phyloP scores from a whole-genome alignment of 35 echinoderm and acorn worm genomes.

The Holothuria glaberrima region DNA sequence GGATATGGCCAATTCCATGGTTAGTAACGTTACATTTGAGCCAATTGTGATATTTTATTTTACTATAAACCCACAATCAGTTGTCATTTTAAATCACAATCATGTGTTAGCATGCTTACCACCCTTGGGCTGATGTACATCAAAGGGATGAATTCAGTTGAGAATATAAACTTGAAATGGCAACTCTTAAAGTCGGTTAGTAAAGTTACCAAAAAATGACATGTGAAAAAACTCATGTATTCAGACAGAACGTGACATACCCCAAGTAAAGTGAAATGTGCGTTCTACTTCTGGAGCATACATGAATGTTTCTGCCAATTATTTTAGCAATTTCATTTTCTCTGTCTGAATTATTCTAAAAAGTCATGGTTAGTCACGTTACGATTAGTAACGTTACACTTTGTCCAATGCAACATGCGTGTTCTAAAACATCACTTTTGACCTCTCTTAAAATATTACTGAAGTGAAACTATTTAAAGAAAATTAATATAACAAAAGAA shows the following conservation, averaged over 20 bases:
- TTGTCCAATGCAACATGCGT: not conserved
- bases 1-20: too few relatives aligned
- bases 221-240: not conserved
- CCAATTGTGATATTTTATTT: not conserved
- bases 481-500: not conserved
- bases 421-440: not conserved
- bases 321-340: not conserved
- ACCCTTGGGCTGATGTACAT: not conserved
- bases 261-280: not conserved
- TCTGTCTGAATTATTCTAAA: not conserved
- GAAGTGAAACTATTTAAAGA: not conserved
- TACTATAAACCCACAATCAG: too few relatives aligned
- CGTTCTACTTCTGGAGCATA: not conserved
- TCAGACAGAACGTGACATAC: not conserved
- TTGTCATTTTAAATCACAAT: too few relatives aligned
- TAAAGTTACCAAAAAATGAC: not conserved
- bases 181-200: not conserved
- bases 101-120: not conserved
- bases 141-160: not conserved
- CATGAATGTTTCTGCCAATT: slow-evolving; percentile 9
- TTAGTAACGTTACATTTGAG: not conserved
- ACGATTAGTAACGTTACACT: not conserved
- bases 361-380: not conserved
- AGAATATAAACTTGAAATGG: not conserved
- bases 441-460: not conserved